Evolutionary conservation across 2,113 vertebrate genomes (phyloP).

Genomic region (Andinoacara biseriatus): DNA sequence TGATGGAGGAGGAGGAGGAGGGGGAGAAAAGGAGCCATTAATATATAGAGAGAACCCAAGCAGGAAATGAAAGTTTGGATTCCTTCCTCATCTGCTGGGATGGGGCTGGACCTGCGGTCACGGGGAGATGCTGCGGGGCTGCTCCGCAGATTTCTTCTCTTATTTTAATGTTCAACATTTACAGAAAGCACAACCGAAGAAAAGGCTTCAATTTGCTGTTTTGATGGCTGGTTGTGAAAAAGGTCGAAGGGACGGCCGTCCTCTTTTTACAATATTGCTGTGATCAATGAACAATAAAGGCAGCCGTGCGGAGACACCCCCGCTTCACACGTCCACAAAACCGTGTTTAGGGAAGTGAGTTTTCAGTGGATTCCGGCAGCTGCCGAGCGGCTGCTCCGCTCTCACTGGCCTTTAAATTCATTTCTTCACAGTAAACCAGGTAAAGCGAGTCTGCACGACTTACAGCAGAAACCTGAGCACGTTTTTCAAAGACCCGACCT

Average conservation of each 20-base stretch:
- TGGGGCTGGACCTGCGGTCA: slow-evolving; percentile 12
- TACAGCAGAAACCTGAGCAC: background rate
- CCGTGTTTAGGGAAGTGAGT: slow-evolving; percentile 23
- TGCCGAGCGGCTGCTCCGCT: slow-evolving; percentile 27
- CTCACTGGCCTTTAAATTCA: slow-evolving; percentile 34
- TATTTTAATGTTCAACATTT: background rate
- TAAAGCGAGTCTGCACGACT: slow-evolving; percentile 30
- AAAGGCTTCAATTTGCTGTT: background rate
- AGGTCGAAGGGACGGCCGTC: slow-evolving; percentile 17
- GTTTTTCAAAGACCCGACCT: slow-evolving; percentile 13
- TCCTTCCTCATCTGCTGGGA: slow-evolving; percentile 34
- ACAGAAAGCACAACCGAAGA: background rate
- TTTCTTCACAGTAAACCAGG: slow-evolving; percentile 48
- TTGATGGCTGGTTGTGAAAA: background rate
- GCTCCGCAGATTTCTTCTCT: slow-evolving; percentile 1
- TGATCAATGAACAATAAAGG: slow-evolving; percentile 10
- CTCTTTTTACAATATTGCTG: background rate
- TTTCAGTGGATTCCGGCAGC: slow-evolving; percentile 31
- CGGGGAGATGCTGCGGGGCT: background rate
- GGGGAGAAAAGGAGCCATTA: slow-evolving; percentile 39
- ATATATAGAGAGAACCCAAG: slow-evolving; percentile 52
- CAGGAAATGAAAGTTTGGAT: slow-evolving; percentile 65
- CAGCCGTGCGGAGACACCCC: background rate
- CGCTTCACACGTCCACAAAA: background rate
- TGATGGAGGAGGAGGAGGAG: slow-evolving; percentile 33